Conservation (phyloP, 2,113 vertebrate species). For the Hippocampus barbouri region DNA sequence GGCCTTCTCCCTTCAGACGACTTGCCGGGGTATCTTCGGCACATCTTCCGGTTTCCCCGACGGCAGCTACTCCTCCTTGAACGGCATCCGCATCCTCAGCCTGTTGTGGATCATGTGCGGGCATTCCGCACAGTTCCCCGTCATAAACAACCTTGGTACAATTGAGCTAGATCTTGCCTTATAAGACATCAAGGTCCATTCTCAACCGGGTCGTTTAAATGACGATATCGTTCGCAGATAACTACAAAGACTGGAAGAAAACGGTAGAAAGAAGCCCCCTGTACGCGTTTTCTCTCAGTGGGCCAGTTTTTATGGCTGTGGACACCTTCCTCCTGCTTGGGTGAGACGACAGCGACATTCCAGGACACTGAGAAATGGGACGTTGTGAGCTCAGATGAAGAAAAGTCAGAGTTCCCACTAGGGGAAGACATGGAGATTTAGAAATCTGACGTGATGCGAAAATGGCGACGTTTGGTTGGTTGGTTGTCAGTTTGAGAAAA, state of each 20-base stretch:
- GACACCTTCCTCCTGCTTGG: conserved; percentile 83
- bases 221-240: conserved; percentile 65
- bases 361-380: background rate
- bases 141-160: conserved; percentile 74
- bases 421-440: background rate
- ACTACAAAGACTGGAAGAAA: conserved; percentile 74
- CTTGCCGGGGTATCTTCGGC: conserved; percentile 51
- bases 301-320: conserved; percentile 80
- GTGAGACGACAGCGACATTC: conserved; percentile 50
- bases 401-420: background rate
- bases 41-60: conserved; percentile 17
- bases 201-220: background rate
- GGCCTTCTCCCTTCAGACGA: conserved; percentile 74
- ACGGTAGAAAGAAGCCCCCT: conserved; percentile 71
- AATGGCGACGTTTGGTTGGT: too few relatives aligned
- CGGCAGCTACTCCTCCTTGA: conserved; percentile 65
- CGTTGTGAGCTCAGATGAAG: background rate
- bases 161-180: background rate
- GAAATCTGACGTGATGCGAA: background rate
- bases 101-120: conserved; percentile 83
- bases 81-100: conserved; percentile 78
- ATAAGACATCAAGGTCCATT: background rate
- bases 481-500: background rate
- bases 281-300: conserved; percentile 72
- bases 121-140: conserved; percentile 76